Base-by-base conservation (phyloP, 2,113 vertebrate species). In the Antechinus flavipes region DNA sequence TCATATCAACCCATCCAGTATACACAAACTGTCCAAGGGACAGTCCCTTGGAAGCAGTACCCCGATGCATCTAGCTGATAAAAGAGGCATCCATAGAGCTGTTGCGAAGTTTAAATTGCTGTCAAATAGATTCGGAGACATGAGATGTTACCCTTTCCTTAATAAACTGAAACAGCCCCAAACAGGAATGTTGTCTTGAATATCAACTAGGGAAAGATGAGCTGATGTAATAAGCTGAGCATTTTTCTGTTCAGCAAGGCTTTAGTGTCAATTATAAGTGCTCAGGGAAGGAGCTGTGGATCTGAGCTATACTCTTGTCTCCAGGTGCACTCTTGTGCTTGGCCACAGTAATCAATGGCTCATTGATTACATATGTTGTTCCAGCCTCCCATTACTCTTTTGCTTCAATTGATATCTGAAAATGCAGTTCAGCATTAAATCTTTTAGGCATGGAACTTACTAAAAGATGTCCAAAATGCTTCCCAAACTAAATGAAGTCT, bases 1-100 rank as follows among this genome's bases (percentile, higher is more conserved):
- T 97, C 94, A 92, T 94, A 93, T 96, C 96, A 95, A 58, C 96
- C 92, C 91, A 93, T 96, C 96, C 93, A 93, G 96, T 90, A 96
- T 94, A 93, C 90, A 94, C 94, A 95, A n/a, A 54, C 46, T 61
- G 3, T 61, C 50, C 50, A 90, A 91, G 97, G 97, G 97, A 97
- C 97, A 94, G 96, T 52, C 97, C 97, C 97, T 7, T 8, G 12
- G 25, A 93, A 76, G 90, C 93, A 27, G 1, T 6, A 92, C 93
- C 61, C 0, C 3, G 49, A 30, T 89, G 14, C 50, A 89, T 9
- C 3, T 50, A 95, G 96, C 95, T 96, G 95, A 96, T 95, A 90
- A 95, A 84, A 61, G 58, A 84, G 5, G 27, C 61, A 89, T 24
- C n/a, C 0, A 2, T 26, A 10, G 1, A 24, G 47, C 92, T 91